Base-by-base conservation (phyloP, 2,797 vertebrate species). In the Parauchenoglanis punctatus region DNA sequence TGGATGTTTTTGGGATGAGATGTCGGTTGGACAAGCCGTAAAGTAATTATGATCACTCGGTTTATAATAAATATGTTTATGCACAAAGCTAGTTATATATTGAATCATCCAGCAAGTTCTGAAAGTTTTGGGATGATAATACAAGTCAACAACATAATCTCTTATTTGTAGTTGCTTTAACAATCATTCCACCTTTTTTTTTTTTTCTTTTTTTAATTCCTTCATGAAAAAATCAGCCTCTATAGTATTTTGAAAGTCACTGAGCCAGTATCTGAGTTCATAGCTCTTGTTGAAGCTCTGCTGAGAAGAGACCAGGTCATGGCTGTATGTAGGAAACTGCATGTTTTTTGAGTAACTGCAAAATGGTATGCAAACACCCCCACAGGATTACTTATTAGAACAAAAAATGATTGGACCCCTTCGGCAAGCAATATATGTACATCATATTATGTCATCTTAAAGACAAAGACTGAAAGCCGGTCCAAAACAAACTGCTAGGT, bases 381-480 rank as follows among this genome's bases (percentile, higher is more conserved):
- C 35, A 35, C 35, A 11, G 6, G 59, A 59, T 59, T 4, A 59
- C 59, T 25, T 63, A 1, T 63, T 25, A 25, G 59, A 7, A 25
- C 23, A 68, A 2, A 68, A 35, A 70, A 17, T 17, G 28, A 67
- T 28, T 31, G n/a, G n/a, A 67, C 63, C n/a, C n/a, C n/a, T 15
- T 67, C 31, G 35, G 67, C 67, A 70, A 70, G 31, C 31, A 70
- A 70, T 70, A 70, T 70, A 35, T 18, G 31, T 31, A 7, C 13
- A 35, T 35, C 15, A 70, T 15, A 13, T 10, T 35, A 40, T 40
- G 15, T 11, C 35, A 25, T 40, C 40, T 7, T 63, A 40, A 40
- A 40, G 40, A 40, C 40, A 25, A 81, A 81, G 63, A 83, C 31
- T 70, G 11, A 84, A 56, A 68, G 82, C 61, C 56, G 82, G 35